Percentiles rank a stretch among this genome's conserved stretches.
These are phyloP conservation scores for Pelecanoides urinatrix DNA, from an alignment of 2,113 vertebrate genomes.

Conservation along the genomic window DNA sequence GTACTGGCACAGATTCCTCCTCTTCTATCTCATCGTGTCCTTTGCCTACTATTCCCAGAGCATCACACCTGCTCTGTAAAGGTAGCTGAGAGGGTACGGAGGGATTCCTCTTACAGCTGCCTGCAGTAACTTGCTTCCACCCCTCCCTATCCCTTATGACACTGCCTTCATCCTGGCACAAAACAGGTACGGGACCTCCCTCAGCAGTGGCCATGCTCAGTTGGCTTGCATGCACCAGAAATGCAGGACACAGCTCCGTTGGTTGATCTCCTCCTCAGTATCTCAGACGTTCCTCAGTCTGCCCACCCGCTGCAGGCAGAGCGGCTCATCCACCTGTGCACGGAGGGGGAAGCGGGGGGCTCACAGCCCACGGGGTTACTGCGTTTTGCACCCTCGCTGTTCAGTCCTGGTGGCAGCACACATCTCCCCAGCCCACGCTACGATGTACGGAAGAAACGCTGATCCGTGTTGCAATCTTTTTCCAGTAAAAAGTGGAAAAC, in stretches of 20 bases:
- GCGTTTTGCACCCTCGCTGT: background rate
- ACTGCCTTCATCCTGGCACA: background rate
- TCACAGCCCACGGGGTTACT: background rate
- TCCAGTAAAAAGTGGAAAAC: background rate
- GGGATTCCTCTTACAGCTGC: background rate
- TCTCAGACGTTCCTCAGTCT: background rate
- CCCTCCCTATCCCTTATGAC: background rate
- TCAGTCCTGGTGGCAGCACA: background rate
- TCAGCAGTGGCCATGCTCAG: background rate
- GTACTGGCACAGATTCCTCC: background rate
- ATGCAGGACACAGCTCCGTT: background rate
- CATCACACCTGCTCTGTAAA: background rate
- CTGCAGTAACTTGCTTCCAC: background rate
- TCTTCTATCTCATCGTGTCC: background rate
- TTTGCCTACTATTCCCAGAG: background rate
- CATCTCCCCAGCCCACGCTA: background rate
- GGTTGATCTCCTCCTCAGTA: background rate
- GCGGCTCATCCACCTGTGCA: background rate
- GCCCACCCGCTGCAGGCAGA: background rate
- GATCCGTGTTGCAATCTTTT: background rate
- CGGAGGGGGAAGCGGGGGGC: background rate
- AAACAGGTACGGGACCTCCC: background rate
- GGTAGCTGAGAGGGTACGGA: background rate
- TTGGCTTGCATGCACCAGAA: background rate
- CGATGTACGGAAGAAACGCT: rapidly evolving